Base-by-base conservation (phyloP, 2,797 vertebrate genomes). In the Propithecus perrieri region DNA sequence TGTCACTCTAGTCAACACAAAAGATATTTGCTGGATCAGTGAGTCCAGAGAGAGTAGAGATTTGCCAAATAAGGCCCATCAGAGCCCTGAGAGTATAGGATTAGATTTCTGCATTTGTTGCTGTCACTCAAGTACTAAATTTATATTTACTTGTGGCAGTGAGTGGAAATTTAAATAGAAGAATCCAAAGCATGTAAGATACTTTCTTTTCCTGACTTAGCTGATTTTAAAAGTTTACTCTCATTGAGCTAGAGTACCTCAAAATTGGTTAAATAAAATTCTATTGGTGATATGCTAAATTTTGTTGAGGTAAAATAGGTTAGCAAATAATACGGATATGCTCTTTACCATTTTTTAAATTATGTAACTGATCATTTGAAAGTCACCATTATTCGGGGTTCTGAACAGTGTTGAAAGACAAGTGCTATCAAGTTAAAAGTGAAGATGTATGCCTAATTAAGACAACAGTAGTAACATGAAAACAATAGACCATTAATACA, bases 71-170 rank as follows among this genome's bases (percentile, higher is more conserved):
- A 81, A 24, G 84, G 89, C 35, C 65, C 35, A 53, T 53, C 26
- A 6, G 69, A 81, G 59, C 48, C 33, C 67, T 46, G 33, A 90
- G 93, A 87, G 63, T 59, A 85, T 67, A 41, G 75, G 85, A 33
- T 97, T 92, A 41, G 89, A 81, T 98, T 97, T 95, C 98, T 93
- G 46, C 95, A 96, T 65, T 65, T 98, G 98, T n/a, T 46, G 85
- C 91, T 96, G 95, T 80, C 97, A 67, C 74, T 98, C 97, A 93
- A 63, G 5, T 26, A 55, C 55, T 63, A 85, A 94, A 46, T 94
- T 96, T 96, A 86, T 93, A 96, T 96, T 98, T 97, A 97, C 67
- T 85, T 67, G 18, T 28, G 43, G n/a, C 91, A 90, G 59, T 43
- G 61, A 94, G 92, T 55, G 3, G 28, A 83, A 87, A 92, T 74